Conservation (phyloP, 1,140 invertebrate species). For the Berghia stephanieae region DNA sequence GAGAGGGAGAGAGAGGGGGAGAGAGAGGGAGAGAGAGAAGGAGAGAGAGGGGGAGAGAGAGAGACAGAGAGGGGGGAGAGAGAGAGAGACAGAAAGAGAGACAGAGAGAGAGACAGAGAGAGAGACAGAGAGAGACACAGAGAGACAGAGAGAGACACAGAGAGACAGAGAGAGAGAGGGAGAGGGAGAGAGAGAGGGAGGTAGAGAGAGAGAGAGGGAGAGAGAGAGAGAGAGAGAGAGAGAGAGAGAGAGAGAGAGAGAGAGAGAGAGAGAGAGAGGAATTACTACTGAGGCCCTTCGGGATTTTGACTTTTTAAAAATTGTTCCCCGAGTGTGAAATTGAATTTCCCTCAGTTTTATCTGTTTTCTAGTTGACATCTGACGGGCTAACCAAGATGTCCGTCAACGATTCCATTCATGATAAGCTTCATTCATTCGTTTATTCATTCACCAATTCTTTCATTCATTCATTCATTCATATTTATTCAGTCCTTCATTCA, state of each 20-base stretch:
- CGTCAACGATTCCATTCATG: no score
- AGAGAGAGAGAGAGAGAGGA: neutral
- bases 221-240: slow-evolving; percentile 17
- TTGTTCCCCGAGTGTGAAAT: neutral
- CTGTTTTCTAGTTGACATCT: no score
- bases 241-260: slow-evolving; percentile 8
- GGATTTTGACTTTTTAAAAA: neutral
- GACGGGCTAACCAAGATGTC: no score
- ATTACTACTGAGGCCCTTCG: neutral
- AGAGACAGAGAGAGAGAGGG: slow-evolving; percentile 14
- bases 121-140: slow-evolving; percentile 10
- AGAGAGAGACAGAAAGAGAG: neutral
- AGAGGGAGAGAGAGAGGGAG: slow-evolving; percentile 4
- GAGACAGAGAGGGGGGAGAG: neutral
- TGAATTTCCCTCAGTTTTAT: no score
- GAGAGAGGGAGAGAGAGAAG: neutral
- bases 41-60: neutral
- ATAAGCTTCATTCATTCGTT: no score
- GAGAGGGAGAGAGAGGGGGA: neutral
- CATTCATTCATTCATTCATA: no score
- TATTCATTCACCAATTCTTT: no score
- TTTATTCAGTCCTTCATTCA: no score
- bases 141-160: neutral
- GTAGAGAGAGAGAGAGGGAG: slow-evolving; percentile 1
- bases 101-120: slow-evolving; percentile 3